Conservation (phyloP, 2,113 vertebrate genomes). For the Paramormyrops kingsleyae region DNA sequence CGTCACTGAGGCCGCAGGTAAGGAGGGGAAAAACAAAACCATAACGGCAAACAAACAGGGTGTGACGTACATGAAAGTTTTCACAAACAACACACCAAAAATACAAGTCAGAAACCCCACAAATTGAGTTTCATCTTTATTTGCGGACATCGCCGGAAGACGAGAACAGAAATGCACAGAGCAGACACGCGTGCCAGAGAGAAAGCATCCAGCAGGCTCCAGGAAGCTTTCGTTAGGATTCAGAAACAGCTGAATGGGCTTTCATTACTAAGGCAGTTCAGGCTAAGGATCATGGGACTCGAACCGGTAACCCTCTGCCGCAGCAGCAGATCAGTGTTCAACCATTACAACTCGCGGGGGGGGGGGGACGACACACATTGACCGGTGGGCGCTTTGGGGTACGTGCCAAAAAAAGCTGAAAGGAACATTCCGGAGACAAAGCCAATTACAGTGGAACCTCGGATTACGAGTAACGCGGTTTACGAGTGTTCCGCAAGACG, state of each 20-base stretch:
- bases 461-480: too few relatives aligned
- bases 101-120: background rate
- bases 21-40: background rate
- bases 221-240: background rate
- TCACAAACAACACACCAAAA: background rate
- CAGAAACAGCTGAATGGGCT: background rate
- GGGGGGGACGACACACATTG: background rate
- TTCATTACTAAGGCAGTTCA: background rate
- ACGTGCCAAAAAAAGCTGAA: too few relatives aligned
- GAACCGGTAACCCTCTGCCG: background rate
- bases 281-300: background rate
- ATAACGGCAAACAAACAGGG: background rate
- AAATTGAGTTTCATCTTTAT: background rate
- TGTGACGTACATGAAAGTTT: background rate
- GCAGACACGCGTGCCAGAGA: background rate
- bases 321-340: background rate
- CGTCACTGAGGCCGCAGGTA: background rate
- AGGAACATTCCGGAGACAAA: background rate
- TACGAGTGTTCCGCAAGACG: too few relatives aligned
- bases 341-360: background rate
- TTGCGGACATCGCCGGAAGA: background rate
- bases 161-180: background rate
- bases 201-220: background rate
- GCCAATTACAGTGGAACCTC: too few relatives aligned
- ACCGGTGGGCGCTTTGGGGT: background rate